These are phyloP conservation scores for Eidolon helvum DNA, from an alignment of 2,113 vertebrate species.

Conservation along the genomic window DNA sequence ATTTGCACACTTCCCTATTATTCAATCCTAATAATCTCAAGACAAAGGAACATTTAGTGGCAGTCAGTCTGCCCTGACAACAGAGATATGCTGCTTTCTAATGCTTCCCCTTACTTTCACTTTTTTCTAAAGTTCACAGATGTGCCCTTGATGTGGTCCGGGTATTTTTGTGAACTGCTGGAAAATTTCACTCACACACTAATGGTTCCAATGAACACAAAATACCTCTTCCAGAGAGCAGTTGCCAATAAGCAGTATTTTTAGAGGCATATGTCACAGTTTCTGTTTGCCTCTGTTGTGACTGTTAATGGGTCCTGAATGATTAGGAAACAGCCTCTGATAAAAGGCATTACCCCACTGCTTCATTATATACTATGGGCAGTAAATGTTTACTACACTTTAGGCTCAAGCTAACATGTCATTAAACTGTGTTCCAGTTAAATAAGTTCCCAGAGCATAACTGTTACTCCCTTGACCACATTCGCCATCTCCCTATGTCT, in stretches of 20 bases:
- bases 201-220: constrained; percentile 83
- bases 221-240: constrained; percentile 74
- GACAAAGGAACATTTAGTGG: background rate
- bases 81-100: background rate
- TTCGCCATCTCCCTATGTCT: constrained; percentile 68
- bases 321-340: constrained; percentile 75
- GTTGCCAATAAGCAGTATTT: constrained; percentile 85
- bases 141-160: constrained; percentile 66
- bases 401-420: constrained; percentile 50
- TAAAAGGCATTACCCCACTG: constrained; percentile 64
- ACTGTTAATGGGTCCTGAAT: constrained; percentile 79
- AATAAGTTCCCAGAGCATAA: constrained; percentile 6
- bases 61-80: background rate
- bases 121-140: constrained; percentile 54
- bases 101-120: constrained; percentile 17
- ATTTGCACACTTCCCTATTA: background rate
- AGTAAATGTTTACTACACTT: constrained; percentile 70
- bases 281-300: constrained; percentile 80
- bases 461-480: constrained; percentile 59
- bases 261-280: constrained; percentile 80
- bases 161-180: constrained; percentile 80
- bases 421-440: constrained; percentile 47
- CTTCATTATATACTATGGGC: constrained; percentile 39
- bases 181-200: constrained; percentile 84
- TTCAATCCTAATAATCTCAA: background rate